phyloP scores from a whole-genome alignment of 2,797 vertebrate species.

The Columba guinea region DNA sequence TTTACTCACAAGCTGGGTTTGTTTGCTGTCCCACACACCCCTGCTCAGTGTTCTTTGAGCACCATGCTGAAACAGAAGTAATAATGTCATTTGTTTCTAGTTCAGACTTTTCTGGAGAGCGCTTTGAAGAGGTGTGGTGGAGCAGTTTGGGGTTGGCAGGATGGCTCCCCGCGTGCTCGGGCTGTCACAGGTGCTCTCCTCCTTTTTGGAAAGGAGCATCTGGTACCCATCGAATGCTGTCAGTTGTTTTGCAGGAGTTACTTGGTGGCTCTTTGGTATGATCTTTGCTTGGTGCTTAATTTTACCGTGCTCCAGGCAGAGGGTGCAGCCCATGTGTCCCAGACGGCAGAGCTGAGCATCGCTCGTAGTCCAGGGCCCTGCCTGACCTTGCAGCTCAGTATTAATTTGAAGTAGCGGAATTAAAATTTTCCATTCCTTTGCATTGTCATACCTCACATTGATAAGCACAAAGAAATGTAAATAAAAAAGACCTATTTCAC shows the following conservation, averaged over 20 bases:
- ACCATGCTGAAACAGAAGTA: neutral
- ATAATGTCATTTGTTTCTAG: neutral
- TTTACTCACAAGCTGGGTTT: neutral
- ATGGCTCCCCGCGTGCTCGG: neutral
- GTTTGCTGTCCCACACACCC: neutral
- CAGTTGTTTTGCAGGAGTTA: neutral
- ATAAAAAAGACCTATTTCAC: slow-evolving; percentile 82
- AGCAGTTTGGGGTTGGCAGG: neutral
- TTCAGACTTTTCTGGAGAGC: neutral
- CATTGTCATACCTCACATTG: slow-evolving; percentile 77
- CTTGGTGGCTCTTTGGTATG: neutral
- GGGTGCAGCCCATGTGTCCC: neutral
- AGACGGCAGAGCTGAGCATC: neutral
- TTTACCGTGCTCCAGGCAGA: neutral
- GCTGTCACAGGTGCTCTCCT: neutral
- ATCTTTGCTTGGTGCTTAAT: neutral
- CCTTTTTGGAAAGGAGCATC: neutral
- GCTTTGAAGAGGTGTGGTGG: neutral
- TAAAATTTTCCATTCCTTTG: slow-evolving; percentile 80
- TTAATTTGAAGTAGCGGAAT: slow-evolving; percentile 71
- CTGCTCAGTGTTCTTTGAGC: neutral
- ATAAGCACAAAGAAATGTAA: slow-evolving; percentile 82
- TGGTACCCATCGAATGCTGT: neutral
- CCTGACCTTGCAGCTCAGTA: slow-evolving; percentile 68
- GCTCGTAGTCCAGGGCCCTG: neutral